A percentile compares a stretch with the other conserved stretches of the same genome.
Conservation (phyloP, 2,113 vertebrate genomes). For the Athene cunicularia region DNA sequence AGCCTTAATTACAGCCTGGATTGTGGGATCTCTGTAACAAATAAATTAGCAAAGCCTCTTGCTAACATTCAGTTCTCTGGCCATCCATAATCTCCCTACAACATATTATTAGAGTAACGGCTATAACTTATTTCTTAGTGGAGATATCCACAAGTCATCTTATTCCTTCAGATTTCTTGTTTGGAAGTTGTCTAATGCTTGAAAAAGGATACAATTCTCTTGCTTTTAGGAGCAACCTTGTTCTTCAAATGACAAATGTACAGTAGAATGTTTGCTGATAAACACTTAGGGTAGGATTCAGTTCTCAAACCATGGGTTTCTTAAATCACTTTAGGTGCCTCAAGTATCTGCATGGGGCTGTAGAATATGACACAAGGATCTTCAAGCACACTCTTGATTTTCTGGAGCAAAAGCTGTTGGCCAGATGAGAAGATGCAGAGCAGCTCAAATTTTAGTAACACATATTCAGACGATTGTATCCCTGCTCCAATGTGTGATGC, state of each 20-base stretch:
- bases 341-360: background rate
- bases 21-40: background rate
- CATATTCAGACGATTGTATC: background rate
- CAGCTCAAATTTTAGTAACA: background rate
- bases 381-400: background rate
- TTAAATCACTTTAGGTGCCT: background rate
- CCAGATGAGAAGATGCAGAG: background rate
- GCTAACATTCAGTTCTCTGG: background rate
- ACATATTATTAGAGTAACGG: background rate
- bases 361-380: background rate
- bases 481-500: background rate
- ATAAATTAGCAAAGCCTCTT: conserved; percentile 4
- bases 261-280: background rate
- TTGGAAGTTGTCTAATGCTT: background rate
- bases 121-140: background rate
- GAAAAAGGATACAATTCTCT: background rate
- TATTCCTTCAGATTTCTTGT: background rate
- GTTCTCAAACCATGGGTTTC: background rate
- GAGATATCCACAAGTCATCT: background rate
- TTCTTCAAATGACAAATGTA: background rate
- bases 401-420: background rate
- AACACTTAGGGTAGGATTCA: background rate
- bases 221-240: background rate
- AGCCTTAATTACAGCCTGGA: background rate
- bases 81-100: background rate